Evolutionary conservation across 1,140 invertebrate species (phyloP), one percentile per base, ranked within the genome.

Genomic region (Ceratitis capitata): DNA sequence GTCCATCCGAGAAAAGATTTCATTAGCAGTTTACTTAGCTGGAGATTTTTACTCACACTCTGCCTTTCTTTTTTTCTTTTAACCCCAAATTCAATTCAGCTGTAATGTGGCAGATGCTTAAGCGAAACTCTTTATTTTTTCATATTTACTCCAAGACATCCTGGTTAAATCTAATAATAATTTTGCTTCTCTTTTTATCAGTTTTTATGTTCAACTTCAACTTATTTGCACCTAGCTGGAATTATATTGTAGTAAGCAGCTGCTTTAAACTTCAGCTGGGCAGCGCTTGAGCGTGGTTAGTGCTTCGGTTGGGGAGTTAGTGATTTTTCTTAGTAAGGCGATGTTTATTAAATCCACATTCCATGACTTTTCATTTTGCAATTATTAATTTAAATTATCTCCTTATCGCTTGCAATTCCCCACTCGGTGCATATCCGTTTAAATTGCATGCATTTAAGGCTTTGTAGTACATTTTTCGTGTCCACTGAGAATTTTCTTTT

Each of bases 101-200:
- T n/a, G n/a, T n/a, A n/a, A n/a, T n/a, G n/a, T n/a, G n/a, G n/a
- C n/a, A n/a, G n/a, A n/a, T n/a, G n/a, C n/a, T n/a, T n/a, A n/a
- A n/a, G n/a, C n/a, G n/a, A n/a, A n/a, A n/a, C n/a, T n/a, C n/a
- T n/a, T 45, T 78, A 14, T 78, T 16, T n/a, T 45, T 45, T 45
- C 39, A n/a, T 39, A 78, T 45, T 78, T 78, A 45, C n/a, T 19
- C 6, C 35, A n/a, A n/a, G 39, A 9, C n/a, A 78, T 78, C 69
- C 69, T 47, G 69, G 35, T 78, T 78, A 39, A 14, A 35, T 32
- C 39, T 78, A 45, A 78, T 78, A 78, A 78, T 78, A 78, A 78
- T 78, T 78, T 78, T 45, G 69, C 69, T 78, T 78, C 45, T 78
- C 69, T n/a, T n/a, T n/a, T 78, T 78, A 78, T 78, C 69, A 39